Base-by-base conservation (phyloP, 1,140 invertebrate genomes). In the Nasonia giraulti region DNA sequence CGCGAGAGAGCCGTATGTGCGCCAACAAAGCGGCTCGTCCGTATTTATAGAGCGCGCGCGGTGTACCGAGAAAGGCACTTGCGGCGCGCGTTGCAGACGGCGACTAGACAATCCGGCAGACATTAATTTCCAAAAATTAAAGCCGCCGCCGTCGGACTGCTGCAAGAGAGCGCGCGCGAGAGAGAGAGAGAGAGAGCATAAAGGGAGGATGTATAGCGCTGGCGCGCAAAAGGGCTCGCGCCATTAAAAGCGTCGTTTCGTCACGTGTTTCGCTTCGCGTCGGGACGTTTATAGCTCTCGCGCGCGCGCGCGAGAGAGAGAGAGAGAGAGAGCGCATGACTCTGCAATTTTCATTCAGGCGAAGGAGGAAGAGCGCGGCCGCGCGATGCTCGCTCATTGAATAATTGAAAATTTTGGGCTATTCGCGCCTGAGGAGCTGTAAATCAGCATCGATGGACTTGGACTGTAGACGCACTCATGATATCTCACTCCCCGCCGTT, bases 161-260 rank as follows among this genome's bases (percentile, higher is more conserved):
- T 69, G 10, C 23, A 27, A 27, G 23, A 27, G 23, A 27, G 23
- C n/a, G 5, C 40, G 23, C 23, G 23, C 0, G 40, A 40, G 7
- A 40, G 7, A 40, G 40, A 7, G 40, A 40, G 40, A 4, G 33
- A 1, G 5, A n/a, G 27, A 8, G 77, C 17, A 27, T 69, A 55
- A 31, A 40, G 71, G 5, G 20, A 37, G 81, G 55, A 62, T 62
- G 20, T 37, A 37, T 20, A 74, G 68, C 23, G n/a, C n/a, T n/a
- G n/a, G n/a, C n/a, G n/a, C n/a, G 74, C 62, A 71, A 83, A 73
- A 78, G 75, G 66, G 75, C 44, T 62, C 55, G 66, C 82, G 68
- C 66, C 75, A 82, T 77, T 79, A 86, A 78, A 81, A 86, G 44
- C 86, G 83, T 73, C 83, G 84, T 83, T 85, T 85, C 83, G 83